Conservation (phyloP, 2,888 invertebrate genomes). For the Leptinotarsa peninsularis region DNA sequence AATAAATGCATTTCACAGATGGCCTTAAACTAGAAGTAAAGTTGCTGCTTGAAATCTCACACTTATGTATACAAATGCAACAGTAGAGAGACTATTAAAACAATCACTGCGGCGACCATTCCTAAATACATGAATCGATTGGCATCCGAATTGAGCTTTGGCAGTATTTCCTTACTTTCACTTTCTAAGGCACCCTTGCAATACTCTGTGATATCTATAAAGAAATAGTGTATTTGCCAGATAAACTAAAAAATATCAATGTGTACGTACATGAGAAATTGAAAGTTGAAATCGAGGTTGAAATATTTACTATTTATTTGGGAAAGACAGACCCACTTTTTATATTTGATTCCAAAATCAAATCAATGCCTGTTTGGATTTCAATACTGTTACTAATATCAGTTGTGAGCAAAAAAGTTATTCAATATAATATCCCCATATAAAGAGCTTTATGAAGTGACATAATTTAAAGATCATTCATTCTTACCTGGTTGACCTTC, state of each 20-base stretch:
- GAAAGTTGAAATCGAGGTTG: not conserved
- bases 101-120: conserved; percentile 73
- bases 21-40: conserved; percentile 1
- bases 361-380: too few relatives aligned
- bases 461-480: conserved; percentile 13
- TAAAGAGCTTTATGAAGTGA: not conserved
- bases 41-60: not conserved
- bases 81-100: conserved; percentile 73
- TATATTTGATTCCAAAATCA: too few relatives aligned
- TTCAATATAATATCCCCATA: conserved; percentile 7
- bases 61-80: conserved; percentile 67
- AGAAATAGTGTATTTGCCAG: not conserved
- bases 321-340: too few relatives aligned
- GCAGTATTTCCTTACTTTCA: conserved; percentile 67
- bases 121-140: conserved; percentile 74
- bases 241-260: not conserved
- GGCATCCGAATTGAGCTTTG: conserved; percentile 69
- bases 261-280: not conserved
- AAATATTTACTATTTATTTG: too few relatives aligned
- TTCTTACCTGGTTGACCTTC: conserved; percentile 81
- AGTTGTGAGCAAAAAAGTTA: not conserved
- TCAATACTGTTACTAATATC: too few relatives aligned
- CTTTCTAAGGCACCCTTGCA: conserved; percentile 62
- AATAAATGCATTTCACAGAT: conserved; percentile 34
- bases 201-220: conserved; percentile 50